phyloP scores from a whole-genome alignment of 2,888 invertebrate species.

The Junonia oenone region DNA sequence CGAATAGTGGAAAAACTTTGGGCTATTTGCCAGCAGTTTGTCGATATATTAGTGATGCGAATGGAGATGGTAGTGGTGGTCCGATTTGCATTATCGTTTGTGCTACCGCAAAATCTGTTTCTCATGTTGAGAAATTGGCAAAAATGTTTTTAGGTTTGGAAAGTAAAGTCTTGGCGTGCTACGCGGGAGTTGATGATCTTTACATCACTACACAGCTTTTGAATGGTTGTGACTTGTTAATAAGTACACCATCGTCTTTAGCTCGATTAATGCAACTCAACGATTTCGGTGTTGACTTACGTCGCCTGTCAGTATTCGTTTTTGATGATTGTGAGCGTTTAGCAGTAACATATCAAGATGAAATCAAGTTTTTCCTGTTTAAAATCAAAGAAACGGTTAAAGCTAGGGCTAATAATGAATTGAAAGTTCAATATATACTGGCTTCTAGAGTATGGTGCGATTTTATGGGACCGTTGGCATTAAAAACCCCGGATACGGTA shows the following conservation, averaged over 20 bases:
- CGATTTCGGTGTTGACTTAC: constrained; percentile 75
- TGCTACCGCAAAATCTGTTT: constrained; percentile 78
- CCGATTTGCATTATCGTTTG: constrained; percentile 84
- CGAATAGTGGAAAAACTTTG: constrained; percentile 83
- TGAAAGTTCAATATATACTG: constrained; percentile 79
- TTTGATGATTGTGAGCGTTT: constrained; percentile 86
- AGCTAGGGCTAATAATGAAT: constrained; percentile 55
- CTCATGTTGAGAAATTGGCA: constrained; percentile 59
- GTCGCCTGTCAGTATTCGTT: constrained; percentile 82
- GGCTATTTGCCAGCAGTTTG: constrained; percentile 85
- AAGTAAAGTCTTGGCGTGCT: constrained; percentile 55
- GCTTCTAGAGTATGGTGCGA: constrained; percentile 83
- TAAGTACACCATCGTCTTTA: constrained; percentile 83
- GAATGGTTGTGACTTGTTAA: constrained; percentile 85
- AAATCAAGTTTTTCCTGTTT: constrained; percentile 60
- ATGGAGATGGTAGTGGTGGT: constrained; percentile 63
- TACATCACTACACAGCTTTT: constrained; percentile 65
- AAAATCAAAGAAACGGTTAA: constrained; percentile 66
- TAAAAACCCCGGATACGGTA: constrained; percentile 78
- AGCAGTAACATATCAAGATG: constrained; percentile 69
- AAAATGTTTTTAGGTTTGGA: constrained; percentile 56
- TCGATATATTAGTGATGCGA: constrained; percentile 74
- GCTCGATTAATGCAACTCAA: constrained; percentile 60
- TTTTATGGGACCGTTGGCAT: constrained; percentile 76
- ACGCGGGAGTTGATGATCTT: constrained; percentile 59